Percentiles rank a stretch among this genome's conserved stretches.
phyloP scores from a whole-genome alignment of 1,140 invertebrate species.

The Zelostemma sp. region DNA sequence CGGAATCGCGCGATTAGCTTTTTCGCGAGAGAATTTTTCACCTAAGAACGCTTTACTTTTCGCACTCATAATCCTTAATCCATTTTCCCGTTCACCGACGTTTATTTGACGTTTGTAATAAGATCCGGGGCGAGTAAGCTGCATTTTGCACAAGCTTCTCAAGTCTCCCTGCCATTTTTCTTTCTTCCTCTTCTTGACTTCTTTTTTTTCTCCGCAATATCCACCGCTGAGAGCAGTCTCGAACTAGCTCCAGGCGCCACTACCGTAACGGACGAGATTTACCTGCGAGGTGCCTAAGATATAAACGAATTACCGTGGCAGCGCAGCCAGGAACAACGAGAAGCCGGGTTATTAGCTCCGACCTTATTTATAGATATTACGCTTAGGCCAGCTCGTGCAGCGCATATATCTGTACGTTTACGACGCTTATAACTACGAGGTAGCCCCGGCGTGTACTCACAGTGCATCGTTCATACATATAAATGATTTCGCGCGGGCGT shows the following conservation, averaged over 20 bases:
- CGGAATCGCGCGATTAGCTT: too few species aligned
- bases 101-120: conserved; percentile 45
- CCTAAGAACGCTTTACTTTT: too few species aligned
- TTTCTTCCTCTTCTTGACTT: conserved; percentile 4
- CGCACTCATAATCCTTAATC: too few species aligned
- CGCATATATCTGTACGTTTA: conserved; percentile 29
- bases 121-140: conserved; percentile 18
- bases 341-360: conserved; percentile 50
- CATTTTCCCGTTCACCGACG: conserved; percentile 15
- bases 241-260: conserved; percentile 1
- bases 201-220: conserved; percentile 7
- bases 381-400: conserved; percentile 30
- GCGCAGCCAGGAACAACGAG: conserved; percentile 34
- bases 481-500: conserved; percentile 12
- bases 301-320: conserved; percentile 43
- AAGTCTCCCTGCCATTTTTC: conserved; percentile 2
- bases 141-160: background rate
- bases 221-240: background rate
- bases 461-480: conserved; percentile 14
- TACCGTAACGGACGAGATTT: conserved; percentile 18
- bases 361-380: conserved; percentile 51
- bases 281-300: conserved; percentile 24
- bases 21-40: too few species aligned
- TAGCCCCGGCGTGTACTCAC: conserved; percentile 12
- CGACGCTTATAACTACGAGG: conserved; percentile 26